Evolutionary conservation across 30 jellyfish, hydroid and myxozoan genomes (phyloP).

Genomic region (Sanderia malayensis): DNA sequence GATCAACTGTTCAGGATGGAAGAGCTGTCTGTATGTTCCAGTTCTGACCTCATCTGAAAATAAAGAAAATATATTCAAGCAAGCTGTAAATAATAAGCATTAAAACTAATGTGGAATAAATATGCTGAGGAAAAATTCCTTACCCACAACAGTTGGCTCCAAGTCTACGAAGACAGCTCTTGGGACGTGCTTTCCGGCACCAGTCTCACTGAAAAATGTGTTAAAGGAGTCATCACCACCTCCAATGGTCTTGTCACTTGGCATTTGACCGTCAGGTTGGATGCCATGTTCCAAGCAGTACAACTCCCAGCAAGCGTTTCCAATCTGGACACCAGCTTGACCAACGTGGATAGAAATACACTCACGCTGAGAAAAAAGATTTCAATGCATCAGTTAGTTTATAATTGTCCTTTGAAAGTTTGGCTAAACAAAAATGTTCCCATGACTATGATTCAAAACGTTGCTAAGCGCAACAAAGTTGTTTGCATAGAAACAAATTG

Average conservation of each 20-base stretch:
- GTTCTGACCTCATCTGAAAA: constrained; percentile 87
- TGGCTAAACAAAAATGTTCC: background rate
- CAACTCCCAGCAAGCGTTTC: constrained; percentile 97
- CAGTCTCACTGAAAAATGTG: constrained; percentile 96
- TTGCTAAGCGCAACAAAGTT: background rate
- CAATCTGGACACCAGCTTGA: constrained; percentile 96
- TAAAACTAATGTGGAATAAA: no score
- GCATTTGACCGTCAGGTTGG: constrained; percentile 97
- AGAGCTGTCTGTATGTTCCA: constrained; percentile 90
- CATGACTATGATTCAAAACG: background rate
- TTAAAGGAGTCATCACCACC: constrained; percentile 96
- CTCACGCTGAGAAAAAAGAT: constrained; percentile 68
- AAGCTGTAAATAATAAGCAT: background rate
- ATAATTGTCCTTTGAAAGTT: no score
- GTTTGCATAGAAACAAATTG: no score
- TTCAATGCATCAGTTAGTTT: no score
- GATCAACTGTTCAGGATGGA: constrained; percentile 94
- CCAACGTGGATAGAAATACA: constrained; percentile 95
- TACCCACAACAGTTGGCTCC: constrained; percentile 93
- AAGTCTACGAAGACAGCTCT: constrained; percentile 89
- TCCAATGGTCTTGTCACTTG: constrained; percentile 89
- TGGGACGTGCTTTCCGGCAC: constrained; percentile 92
- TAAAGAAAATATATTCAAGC: background rate
- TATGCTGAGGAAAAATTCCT: no score
- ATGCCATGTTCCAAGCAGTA: constrained; percentile 96